These are phyloP conservation scores for Platycheirus albimanus DNA, from an alignment of 2,888 invertebrate genomes.

Conservation along the genomic window DNA sequence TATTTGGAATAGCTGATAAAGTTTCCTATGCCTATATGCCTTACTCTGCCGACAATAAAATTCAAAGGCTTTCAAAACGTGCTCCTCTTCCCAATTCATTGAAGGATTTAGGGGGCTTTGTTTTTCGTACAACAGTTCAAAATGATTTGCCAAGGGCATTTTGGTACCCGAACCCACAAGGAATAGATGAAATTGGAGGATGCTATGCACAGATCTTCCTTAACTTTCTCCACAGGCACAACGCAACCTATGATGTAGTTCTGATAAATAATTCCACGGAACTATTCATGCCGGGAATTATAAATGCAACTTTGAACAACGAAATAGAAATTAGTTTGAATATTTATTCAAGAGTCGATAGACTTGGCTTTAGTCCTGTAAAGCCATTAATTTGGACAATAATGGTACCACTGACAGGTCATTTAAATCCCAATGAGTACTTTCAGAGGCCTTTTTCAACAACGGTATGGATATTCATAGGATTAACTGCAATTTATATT, in stretches of 20 bases:
- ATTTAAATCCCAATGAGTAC: conserved; percentile 24
- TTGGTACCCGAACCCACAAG: neutral
- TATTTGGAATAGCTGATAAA: conserved; percentile 37
- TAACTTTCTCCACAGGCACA: conserved; percentile 19
- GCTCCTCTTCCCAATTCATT: conserved; percentile 19
- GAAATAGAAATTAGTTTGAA: conserved; percentile 6
- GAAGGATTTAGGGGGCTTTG: conserved; percentile 35
- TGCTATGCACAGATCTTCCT: neutral
- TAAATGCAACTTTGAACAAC: neutral
- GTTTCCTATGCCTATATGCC: conserved; percentile 18
- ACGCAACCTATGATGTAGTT: conserved; percentile 21
- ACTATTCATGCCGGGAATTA: neutral
- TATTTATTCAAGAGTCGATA: neutral
- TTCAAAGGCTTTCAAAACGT: neutral
- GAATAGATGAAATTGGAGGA: conserved; percentile 9
- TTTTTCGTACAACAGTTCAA: neutral
- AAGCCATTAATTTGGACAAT: neutral
- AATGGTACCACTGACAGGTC: conserved; percentile 9
- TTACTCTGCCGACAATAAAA: conserved; percentile 26
- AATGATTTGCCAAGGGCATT: conserved; percentile 21
- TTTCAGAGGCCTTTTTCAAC: conserved; percentile 23
- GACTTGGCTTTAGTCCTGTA: neutral
- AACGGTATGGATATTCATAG: conserved; percentile 2
- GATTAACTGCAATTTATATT: neutral
- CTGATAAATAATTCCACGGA: neutral